phyloP scores from a whole-genome alignment of 2,113 vertebrate species.

The Coptodon bakossiorum region DNA sequence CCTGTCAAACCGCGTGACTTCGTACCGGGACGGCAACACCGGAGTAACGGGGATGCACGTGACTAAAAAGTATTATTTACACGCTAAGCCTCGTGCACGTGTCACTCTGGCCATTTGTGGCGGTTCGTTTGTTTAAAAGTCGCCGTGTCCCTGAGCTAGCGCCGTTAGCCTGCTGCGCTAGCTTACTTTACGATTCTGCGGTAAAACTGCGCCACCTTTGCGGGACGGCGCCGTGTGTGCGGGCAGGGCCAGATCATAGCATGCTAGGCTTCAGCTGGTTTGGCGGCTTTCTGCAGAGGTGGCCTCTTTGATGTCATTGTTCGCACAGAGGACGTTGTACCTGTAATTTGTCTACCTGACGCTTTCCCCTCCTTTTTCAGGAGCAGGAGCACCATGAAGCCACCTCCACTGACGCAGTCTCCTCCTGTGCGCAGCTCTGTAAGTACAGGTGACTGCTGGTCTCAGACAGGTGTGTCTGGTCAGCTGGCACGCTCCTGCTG shows the following conservation, averaged over 20 bases:
- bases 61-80: slow-evolving; percentile 52
- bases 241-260: accelerated
- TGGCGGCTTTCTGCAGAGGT: neutral
- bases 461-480: neutral
- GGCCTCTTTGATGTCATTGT: slow-evolving; percentile 5
- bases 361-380: slow-evolving; percentile 25
- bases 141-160: slow-evolving; percentile 5
- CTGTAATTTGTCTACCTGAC: neutral
- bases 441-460: neutral
- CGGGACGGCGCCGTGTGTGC: neutral
- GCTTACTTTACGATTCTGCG: neutral
- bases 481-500: neutral
- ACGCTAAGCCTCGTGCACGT: neutral
- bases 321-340: neutral
- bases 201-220: neutral
- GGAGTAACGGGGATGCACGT: slow-evolving; percentile 56
- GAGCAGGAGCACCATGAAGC: slow-evolving; percentile 78
- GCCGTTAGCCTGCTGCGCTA: slow-evolving; percentile 3
- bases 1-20: slow-evolving; percentile 42
- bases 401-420: slow-evolving; percentile 63
- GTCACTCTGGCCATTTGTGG: neutral
- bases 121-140: neutral
- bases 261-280: neutral
- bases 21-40: neutral
- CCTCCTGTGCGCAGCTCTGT: slow-evolving; percentile 64